phyloP scores from a whole-genome alignment of 1,140 invertebrate genomes.

The Drosophila parvula region DNA sequence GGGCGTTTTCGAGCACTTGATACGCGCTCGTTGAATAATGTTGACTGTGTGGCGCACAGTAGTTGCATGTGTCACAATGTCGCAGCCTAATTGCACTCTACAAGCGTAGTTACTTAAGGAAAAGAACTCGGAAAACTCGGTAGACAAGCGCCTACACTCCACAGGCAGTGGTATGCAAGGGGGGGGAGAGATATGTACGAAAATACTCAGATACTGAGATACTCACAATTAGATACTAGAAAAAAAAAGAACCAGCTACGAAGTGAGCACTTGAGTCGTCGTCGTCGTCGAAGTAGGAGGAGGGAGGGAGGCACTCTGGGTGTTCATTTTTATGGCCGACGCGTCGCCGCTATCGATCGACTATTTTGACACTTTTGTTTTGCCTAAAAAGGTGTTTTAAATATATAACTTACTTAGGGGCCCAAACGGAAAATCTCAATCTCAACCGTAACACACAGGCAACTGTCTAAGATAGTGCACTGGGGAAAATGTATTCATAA shows the following conservation, averaged over 20 bases:
- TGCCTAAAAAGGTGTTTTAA: constrained; percentile 78
- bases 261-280: constrained; percentile 4
- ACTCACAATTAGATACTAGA: constrained; percentile 29
- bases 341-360: constrained; percentile 44
- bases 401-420: constrained; percentile 68
- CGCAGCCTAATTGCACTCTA: constrained; percentile 70
- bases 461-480: constrained; percentile 13
- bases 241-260: constrained; percentile 22
- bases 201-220: constrained; percentile 16
- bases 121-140: constrained; percentile 28
- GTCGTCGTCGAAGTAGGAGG: background rate
- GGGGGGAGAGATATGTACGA: background rate
- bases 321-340: constrained; percentile 70
- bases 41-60: constrained; percentile 55
- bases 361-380: constrained; percentile 81
- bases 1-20: constrained; percentile 18
- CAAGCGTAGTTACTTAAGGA: constrained; percentile 71
- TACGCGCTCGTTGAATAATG: constrained; percentile 11
- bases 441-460: constrained; percentile 17
- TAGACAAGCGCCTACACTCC: constrained; percentile 50
- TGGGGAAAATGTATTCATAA: background rate
- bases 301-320: constrained; percentile 48
- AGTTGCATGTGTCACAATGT: constrained; percentile 70
- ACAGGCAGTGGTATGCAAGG: constrained; percentile 1
- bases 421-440: constrained; percentile 16